Evolutionary conservation across 2,797 vertebrate genomes (phyloP), one percentile per base, ranked within the genome.

Genomic region (Enteromius treurensis): DNA sequence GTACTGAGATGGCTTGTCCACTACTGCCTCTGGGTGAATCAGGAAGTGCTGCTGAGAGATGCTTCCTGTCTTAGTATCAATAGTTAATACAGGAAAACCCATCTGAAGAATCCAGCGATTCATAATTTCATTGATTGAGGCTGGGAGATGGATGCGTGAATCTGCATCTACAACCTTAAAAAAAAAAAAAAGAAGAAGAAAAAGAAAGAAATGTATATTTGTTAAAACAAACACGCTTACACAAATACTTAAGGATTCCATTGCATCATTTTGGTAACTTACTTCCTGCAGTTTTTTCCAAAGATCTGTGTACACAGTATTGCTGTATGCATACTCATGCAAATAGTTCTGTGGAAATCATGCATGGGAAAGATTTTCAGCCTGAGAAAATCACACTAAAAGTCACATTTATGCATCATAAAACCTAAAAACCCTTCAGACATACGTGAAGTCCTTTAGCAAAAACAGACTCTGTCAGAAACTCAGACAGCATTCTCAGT

Each of bases 81-180:
- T 91, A 0, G 94, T 97, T 79, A 99, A 89, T 76, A 98, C 87
- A 0, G 98, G 98, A 88, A 96, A 99, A 84, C 98, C 98, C 97
- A 98, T 98, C 91, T 99, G 97, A 49, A 97, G 95, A 0, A 89
- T 96, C 97, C 97, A 99, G 78, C 92, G 94, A 81, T 97, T 94
- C 98, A 99, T 99, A 88, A 99, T 97, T n/a, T 34, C 0, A 0
- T 89, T 77, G 85, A 99, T 88, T 0, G 0, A 11, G 55, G 0
- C 0, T 0, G 96, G 97, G 71, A 98, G 91, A 0, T 0, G 0
- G 6, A 94, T 0, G 0, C 0, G 2, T 17, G 40, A 0, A 1
- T 81, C 86, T 0, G 1, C 3, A 0, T 64, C 0, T 21, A 95
- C 95, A 0, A 93, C 96, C 98, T 45, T 45, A 45, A 45, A 13